Percentiles rank a stretch among this genome's conserved stretches.
These are phyloP conservation scores for Cyclophora albipunctata DNA, from an alignment of 2,888 invertebrate species.

Conservation along the genomic window DNA sequence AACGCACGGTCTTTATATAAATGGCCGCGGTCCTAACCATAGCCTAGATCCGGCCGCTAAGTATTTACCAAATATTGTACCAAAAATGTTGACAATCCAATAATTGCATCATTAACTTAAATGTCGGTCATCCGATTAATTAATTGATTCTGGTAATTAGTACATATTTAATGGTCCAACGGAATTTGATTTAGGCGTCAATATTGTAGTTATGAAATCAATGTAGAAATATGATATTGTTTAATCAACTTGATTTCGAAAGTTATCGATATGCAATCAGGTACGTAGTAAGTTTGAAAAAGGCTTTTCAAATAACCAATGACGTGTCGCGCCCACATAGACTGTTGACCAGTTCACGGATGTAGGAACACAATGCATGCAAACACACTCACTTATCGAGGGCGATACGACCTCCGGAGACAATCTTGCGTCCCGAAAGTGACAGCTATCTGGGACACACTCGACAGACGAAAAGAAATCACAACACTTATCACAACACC, in stretches of 20 bases:
- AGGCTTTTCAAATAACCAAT: constrained; percentile 42
- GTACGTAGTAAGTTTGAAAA: constrained; percentile 26
- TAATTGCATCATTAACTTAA: not conserved
- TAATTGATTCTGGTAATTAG: constrained; percentile 11
- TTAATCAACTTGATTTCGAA: no score
- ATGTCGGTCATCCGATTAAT: constrained; percentile 18
- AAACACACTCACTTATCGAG: constrained; percentile 63
- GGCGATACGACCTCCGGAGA: constrained; percentile 52
- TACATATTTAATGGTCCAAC: constrained; percentile 5
- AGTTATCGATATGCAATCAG: not conserved
- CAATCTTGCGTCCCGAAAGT: constrained; percentile 49
- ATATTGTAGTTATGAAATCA: no score
- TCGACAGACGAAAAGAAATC: constrained; percentile 59
- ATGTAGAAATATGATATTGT: no score
- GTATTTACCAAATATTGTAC: no score
- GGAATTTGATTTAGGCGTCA: no score
- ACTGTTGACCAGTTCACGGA: constrained; percentile 41
- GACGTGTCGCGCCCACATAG: constrained; percentile 68
- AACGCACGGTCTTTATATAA: constrained; percentile 65
- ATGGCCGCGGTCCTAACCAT: constrained; percentile 49
- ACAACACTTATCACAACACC: constrained; percentile 66
- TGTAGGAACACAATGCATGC: constrained; percentile 50
- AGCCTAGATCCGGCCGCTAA: constrained; percentile 29
- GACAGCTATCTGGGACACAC: constrained; percentile 60
- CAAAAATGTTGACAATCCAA: not conserved